Conservation (phyloP, 2,797 vertebrate genomes). For the Rallus crepitans region DNA sequence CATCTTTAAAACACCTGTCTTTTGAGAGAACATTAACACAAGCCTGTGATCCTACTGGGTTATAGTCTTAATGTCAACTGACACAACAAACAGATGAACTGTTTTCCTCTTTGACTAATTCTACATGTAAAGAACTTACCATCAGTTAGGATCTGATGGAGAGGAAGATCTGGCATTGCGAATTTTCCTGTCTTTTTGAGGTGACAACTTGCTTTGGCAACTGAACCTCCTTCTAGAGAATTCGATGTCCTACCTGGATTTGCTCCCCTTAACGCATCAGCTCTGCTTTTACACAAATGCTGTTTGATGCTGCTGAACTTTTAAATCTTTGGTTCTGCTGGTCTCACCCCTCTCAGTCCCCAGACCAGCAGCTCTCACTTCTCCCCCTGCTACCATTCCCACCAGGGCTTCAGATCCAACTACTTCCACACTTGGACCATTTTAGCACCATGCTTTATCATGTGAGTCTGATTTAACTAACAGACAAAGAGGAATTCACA, state of each 20-base stretch:
- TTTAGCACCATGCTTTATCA: background rate
- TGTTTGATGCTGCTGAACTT: background rate
- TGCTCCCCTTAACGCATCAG: background rate
- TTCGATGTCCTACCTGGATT: background rate
- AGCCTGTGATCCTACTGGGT: background rate
- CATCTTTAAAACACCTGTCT: background rate
- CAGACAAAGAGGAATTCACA: background rate
- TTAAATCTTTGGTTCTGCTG: background rate
- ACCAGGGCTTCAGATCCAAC: background rate
- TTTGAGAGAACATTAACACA: rapidly evolving
- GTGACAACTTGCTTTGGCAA: background rate
- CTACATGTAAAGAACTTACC: background rate
- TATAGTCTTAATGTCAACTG: background rate
- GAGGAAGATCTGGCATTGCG: background rate
- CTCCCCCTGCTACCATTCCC: background rate
- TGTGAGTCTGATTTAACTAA: background rate
- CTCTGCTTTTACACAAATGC: background rate
- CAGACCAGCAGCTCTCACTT: background rate
- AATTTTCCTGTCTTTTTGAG: background rate
- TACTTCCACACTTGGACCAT: background rate
- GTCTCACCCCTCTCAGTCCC: background rate
- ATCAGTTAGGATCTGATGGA: background rate
- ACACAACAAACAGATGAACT: background rate
- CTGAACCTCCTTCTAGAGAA: background rate
- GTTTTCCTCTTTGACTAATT: background rate